These are phyloP conservation scores for Drosophila sp. DNA, from an alignment of 1,140 invertebrate genomes.

Conservation along the genomic window DNA sequence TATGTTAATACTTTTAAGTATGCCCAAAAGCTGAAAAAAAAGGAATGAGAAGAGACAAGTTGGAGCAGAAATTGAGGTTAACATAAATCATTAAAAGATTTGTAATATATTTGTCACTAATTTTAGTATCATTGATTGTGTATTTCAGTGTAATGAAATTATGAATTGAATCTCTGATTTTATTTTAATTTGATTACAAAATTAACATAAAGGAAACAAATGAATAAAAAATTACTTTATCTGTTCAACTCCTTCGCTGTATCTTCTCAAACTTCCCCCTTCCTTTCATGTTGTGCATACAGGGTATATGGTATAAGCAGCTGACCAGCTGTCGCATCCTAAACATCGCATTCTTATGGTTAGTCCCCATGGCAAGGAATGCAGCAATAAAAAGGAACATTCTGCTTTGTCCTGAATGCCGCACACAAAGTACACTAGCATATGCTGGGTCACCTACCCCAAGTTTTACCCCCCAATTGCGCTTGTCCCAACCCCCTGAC, in stretches of 20 bases:
- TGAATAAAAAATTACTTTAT: no score
- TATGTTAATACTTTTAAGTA: not conserved
- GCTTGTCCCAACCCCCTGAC: not conserved
- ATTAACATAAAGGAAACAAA: no score
- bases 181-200: no score
- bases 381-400: constrained; percentile 53
- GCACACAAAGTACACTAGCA: constrained; percentile 27
- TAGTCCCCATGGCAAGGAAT: constrained; percentile 35
- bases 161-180: no score
- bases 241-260: not conserved
- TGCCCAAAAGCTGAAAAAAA: no score
- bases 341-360: constrained; percentile 43
- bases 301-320: constrained; percentile 8
- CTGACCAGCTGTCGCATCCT: constrained; percentile 49
- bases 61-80: no score
- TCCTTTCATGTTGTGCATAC: not conserved
- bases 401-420: not conserved
- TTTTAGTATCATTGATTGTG: no score
- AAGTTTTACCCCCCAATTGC: not conserved
- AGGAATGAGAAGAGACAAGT: no score
- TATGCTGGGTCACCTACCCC: constrained; percentile 35
- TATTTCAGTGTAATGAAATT: no score
- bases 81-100: no score
- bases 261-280: not conserved
- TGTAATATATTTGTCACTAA: no score